Evolutionary conservation across 1,140 invertebrate species (phyloP).

Genomic region (Drosophila sp.): DNA sequence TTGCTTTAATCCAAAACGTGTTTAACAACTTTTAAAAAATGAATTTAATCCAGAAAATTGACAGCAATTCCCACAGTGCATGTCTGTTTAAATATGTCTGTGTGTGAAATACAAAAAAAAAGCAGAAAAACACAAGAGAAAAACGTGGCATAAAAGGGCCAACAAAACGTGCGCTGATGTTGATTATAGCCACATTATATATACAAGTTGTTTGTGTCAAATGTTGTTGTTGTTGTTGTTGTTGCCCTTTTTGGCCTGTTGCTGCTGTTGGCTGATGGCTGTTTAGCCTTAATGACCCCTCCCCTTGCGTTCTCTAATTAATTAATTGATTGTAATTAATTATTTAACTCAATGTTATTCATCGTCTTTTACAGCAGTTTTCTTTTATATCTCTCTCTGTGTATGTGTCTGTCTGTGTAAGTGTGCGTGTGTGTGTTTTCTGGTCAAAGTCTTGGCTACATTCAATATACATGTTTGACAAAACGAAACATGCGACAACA

Average conservation of each 20-base stretch:
- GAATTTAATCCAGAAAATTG: too few species aligned
- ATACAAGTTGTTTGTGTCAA: conserved; percentile 67
- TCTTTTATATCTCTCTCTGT: conserved; percentile 19
- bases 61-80: too few species aligned
- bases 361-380: conserved; percentile 48
- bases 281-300: conserved; percentile 73
- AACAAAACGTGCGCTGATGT: conserved; percentile 49
- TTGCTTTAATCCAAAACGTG: too few species aligned
- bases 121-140: conserved; percentile 7
- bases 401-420: conserved; percentile 3
- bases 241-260: conserved; percentile 36
- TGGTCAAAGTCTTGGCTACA: conserved; percentile 2
- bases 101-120: conserved; percentile 21
- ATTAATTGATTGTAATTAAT: conserved; percentile 84
- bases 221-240: conserved; percentile 47
- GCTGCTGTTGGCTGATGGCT: conserved; percentile 53
- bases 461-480: conserved; percentile 42
- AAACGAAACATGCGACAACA: conserved; percentile 22
- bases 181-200: conserved; percentile 78
- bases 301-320: conserved; percentile 72
- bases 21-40: too few species aligned
- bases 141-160: conserved; percentile 25
- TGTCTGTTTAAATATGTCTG: too few species aligned
- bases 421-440: neutral
- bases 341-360: conserved; percentile 78